Percentiles rank a stretch among this genome's conserved stretches.
Evolutionary conservation across 2,113 vertebrate species (phyloP).

Genomic region (Picathartes gymnocephalus): DNA sequence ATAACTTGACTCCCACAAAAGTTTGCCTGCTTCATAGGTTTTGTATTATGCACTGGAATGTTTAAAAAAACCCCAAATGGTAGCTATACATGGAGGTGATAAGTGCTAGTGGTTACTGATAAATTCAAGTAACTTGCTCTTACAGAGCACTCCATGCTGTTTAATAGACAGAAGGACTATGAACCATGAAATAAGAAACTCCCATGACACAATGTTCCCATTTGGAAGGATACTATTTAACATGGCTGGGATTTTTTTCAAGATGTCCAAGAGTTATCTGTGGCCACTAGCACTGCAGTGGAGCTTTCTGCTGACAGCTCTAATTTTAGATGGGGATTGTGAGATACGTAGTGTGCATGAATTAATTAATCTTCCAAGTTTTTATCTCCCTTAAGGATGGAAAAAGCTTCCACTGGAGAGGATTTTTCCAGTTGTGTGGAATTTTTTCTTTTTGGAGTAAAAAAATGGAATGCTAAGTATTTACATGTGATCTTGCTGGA

Average conservation of each 20-base stretch:
- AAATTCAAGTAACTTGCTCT: neutral
- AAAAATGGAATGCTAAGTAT: neutral
- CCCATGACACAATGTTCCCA: neutral
- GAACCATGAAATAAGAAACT: neutral
- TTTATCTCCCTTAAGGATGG: neutral
- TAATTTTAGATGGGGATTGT: neutral
- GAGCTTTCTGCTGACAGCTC: neutral
- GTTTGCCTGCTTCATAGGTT: neutral
- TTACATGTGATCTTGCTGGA: neutral
- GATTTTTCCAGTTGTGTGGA: neutral
- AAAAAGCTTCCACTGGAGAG: neutral
- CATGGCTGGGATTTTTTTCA: neutral
- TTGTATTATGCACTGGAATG: neutral
- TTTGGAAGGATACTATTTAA: neutral
- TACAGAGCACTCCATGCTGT: neutral
- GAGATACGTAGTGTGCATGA: neutral
- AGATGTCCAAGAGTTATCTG: neutral
- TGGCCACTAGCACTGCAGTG: neutral
- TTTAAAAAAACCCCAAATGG: too few species aligned
- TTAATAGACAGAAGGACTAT: neutral
- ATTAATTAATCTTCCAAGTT: neutral
- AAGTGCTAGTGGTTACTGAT: neutral
- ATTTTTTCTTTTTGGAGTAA: neutral
- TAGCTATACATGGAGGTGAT: neutral
- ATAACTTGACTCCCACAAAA: neutral